Evolutionary conservation across 2,888 invertebrate genomes (phyloP).

Genomic region (Caenorhabditis sulstoni): DNA sequence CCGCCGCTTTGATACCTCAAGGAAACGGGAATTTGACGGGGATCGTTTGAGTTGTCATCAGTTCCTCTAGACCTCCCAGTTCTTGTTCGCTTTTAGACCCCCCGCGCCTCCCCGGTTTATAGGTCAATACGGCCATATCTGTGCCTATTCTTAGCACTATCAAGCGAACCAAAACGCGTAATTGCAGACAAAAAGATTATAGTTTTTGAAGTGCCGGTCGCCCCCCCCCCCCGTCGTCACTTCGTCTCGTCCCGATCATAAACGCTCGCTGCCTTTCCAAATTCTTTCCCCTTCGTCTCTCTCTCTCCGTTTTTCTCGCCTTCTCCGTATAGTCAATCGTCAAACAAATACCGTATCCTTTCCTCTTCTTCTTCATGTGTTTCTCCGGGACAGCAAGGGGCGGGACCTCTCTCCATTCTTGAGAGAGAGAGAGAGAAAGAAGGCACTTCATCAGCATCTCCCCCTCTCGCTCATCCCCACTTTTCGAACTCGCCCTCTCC

Average conservation of each 20-base stretch:
- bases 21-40: too few relatives aligned
- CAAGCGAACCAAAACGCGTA: slow-evolving; percentile 7
- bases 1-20: background rate
- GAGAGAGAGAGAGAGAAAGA: background rate
- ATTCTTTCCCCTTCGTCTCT: background rate
- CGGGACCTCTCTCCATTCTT: slow-evolving; percentile 30
- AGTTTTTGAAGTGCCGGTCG: slow-evolving; percentile 46
- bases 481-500: too few relatives aligned
- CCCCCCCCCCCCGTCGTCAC: too few relatives aligned
- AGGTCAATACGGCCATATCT: too few relatives aligned
- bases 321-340: slow-evolving; percentile 44
- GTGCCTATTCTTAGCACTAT: background rate
- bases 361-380: slow-evolving; percentile 5
- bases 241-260: too few relatives aligned
- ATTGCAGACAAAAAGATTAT: slow-evolving; percentile 28
- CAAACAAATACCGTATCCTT: slow-evolving; percentile 53
- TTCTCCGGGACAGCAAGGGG: slow-evolving; percentile 23
- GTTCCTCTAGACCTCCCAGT: too few relatives aligned
- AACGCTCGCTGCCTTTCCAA: slow-evolving; percentile 13
- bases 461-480: slow-evolving; percentile 16
- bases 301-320: slow-evolving; percentile 13
- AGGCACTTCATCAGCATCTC: slow-evolving; percentile 45
- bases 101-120: too few relatives aligned
- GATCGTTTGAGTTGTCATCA: too few relatives aligned
- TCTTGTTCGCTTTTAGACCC: too few relatives aligned